Conservation (phyloP, 2,113 vertebrate species). For the Forbesichthys papilliferus region DNA sequence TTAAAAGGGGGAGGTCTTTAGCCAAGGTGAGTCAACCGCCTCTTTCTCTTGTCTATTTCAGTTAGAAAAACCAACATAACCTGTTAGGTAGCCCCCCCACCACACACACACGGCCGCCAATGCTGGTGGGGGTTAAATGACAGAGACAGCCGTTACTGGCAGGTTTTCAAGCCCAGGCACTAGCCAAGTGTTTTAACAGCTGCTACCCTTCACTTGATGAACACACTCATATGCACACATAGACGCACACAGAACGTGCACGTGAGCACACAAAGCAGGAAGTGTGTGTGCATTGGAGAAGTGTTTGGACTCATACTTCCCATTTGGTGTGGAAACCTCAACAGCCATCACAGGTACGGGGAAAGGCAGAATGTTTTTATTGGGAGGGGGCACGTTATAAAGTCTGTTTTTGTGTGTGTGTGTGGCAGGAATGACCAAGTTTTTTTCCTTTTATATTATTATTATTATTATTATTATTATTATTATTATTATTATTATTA, state of each 20-base stretch:
- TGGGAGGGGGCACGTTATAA: not conserved
- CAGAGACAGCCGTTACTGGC: conserved; percentile 74
- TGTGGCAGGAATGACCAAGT: too few relatives aligned
- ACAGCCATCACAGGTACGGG: conserved; percentile 33
- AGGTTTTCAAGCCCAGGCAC: conserved; percentile 74
- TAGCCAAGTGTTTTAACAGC: conserved; percentile 76
- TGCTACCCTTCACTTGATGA: conserved; percentile 66
- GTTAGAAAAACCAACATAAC: conserved; percentile 70
- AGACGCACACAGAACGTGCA: not conserved
- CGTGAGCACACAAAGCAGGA: not conserved
- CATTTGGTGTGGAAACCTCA: conserved; percentile 30
- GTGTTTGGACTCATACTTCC: conserved; percentile 28
- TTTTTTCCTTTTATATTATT: too few relatives aligned
- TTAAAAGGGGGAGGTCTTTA: conserved; percentile 30
- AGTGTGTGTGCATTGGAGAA: not conserved
- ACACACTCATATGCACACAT: conserved; percentile 29
- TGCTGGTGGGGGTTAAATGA: conserved; percentile 18
- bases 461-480: too few relatives aligned
- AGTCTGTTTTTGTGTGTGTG: too few relatives aligned
- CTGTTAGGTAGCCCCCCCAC: conserved; percentile 53
- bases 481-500: too few relatives aligned
- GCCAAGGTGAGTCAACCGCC: conserved; percentile 50
- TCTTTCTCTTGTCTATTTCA: conserved; percentile 13
- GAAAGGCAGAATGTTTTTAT: not conserved
- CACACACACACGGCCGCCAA: conserved; percentile 18